Evolutionary conservation across 2,888 invertebrate genomes (phyloP), one percentile per base, ranked within the genome.

Genomic region (Leptogaster cylindrica): DNA sequence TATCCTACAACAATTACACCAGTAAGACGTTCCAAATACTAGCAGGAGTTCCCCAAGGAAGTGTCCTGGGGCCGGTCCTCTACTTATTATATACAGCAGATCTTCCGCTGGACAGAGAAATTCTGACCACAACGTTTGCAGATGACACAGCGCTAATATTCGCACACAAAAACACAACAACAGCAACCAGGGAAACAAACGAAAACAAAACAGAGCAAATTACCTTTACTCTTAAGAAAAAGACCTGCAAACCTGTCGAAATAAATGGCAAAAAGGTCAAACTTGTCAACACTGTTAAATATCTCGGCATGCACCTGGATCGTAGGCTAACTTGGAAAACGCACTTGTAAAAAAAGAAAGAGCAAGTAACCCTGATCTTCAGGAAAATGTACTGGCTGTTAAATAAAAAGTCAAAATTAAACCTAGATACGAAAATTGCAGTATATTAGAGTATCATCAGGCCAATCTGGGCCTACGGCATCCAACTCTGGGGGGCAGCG

Each of bases 31-130:
- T 36, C 20, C 12, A 31, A 0, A 51, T 65, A 1, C 36, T 39
- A 7, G 39, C 58, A 58, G 58, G 58, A 10, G 39, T 58, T 10
- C 58, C 39, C 8, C 65, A 50, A 12, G 41, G 65, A 23, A 65
- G 65, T 8, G 46, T 48, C 1, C 20, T 63, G 18, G 63, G 46
- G 12, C 46, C 63, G 8, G 18, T 63, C 23, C 25, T 50, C 18
- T 25, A 20, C 23, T 25, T 50, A 20, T 25, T 50, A 12, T 25
- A 25, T n/a, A 50, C 50, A 10, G n/a, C 50, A 3, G 50, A 50
- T 12, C 20, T 25, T 12, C 50, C 50, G 12, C 12, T 3, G 25
- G 12, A 10, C 7, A 25, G 23, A 23, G n/a, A 50, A 12, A 50
- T 25, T 12, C 12, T n/a, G 12, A 25, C 25, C 8, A 25, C 23